Conservation (phyloP, 2,888 invertebrate species). For the Ormyrus nitidulus region DNA sequence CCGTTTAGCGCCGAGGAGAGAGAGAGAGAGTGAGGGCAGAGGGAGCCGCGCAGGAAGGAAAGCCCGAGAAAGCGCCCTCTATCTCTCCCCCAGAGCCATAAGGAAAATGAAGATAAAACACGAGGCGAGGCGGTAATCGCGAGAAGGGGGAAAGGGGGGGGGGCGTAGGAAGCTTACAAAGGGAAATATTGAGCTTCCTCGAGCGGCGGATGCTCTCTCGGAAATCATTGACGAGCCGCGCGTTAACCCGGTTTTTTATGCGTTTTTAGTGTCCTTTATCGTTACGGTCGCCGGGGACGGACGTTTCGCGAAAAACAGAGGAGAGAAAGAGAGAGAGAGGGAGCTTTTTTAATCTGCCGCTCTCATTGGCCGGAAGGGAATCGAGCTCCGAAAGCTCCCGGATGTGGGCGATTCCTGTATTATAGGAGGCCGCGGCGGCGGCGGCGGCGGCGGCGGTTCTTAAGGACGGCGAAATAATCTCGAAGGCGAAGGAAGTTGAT, state of each 20-base stretch:
- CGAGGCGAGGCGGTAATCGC: slow-evolving; percentile 19
- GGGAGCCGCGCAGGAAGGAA: background rate
- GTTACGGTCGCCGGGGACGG: too few species aligned
- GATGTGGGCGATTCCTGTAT: too few species aligned
- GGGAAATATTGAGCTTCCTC: slow-evolving; percentile 66
- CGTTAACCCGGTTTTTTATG: too few species aligned
- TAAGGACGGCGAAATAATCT: slow-evolving; percentile 44
- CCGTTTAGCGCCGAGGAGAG: slow-evolving; percentile 25
- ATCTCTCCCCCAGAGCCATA: slow-evolving; percentile 1
- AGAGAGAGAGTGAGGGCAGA: slow-evolving; percentile 1
- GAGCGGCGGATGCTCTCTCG: slow-evolving; percentile 59
- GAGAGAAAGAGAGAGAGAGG: too few species aligned
- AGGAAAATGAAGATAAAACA: slow-evolving; percentile 53
- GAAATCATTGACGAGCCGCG: slow-evolving; percentile 57
- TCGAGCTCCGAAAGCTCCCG: too few species aligned
- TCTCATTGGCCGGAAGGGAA: too few species aligned
- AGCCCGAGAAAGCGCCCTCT: background rate
- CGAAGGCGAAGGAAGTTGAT: slow-evolving; percentile 43
- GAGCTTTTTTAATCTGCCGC: too few species aligned
- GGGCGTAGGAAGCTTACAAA: slow-evolving; percentile 57
- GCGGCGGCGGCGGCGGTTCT: slow-evolving; percentile 4
- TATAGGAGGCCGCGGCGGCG: slow-evolving; percentile 40
- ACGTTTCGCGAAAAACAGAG: too few species aligned
- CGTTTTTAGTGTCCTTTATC: too few species aligned
- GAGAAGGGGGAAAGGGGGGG: slow-evolving; percentile 18